Conservation (phyloP, 2,888 invertebrate genomes). For the Drosophila macrospina region DNA sequence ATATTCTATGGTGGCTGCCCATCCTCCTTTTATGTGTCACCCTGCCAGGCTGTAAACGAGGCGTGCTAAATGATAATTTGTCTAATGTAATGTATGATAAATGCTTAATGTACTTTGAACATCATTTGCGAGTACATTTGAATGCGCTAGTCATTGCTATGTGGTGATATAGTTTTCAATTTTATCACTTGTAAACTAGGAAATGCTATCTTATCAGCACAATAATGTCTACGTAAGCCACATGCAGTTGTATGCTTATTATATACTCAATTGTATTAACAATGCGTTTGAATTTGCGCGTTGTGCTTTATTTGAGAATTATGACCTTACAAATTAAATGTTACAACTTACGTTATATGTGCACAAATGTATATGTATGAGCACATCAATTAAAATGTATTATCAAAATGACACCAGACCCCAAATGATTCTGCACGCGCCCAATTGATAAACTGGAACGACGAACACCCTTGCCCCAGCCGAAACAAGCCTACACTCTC, state of each 20-base stretch:
- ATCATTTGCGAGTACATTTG: too few species aligned
- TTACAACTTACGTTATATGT: not conserved
- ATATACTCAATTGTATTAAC: not conserved
- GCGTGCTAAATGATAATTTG: too few species aligned
- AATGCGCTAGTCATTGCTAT: too few species aligned
- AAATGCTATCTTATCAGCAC: not conserved
- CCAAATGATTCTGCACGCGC: constrained; percentile 17
- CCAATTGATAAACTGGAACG: constrained; percentile 18
- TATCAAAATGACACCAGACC: constrained; percentile 5
- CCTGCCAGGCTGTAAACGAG: too few species aligned
- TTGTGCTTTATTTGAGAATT: not conserved
- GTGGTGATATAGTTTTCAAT: too few species aligned
- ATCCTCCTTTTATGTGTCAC: too few species aligned
- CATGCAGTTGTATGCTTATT: not conserved
- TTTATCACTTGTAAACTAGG: not conserved
- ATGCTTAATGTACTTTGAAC: too few species aligned
- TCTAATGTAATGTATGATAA: too few species aligned
- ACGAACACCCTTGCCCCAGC: constrained; percentile 4
- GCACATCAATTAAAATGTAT: constrained; percentile 31
- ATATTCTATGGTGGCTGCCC: too few species aligned
- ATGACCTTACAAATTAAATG: not conserved
- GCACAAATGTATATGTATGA: not conserved
- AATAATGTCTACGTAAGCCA: not conserved
- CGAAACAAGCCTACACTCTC: not conserved
- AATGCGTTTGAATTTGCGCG: constrained; percentile 1